A percentile compares a stretch with the other conserved stretches of the same genome.
Conservation (phyloP, 64 coral and sea anemone species). For the Actinia equina region DNA sequence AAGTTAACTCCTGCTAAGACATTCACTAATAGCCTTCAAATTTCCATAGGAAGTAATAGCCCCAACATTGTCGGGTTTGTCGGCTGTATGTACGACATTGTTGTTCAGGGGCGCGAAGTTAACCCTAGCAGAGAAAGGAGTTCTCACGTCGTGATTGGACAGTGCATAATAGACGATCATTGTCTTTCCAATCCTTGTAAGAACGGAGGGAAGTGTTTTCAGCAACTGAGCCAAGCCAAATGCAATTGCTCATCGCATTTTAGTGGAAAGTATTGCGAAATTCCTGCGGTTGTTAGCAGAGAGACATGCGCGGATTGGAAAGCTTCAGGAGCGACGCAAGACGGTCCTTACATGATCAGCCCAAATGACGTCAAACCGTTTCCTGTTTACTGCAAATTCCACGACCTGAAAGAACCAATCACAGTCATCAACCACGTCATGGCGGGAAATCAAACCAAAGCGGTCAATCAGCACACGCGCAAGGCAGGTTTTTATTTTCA, state of each 20-base stretch:
- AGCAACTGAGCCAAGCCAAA: background rate
- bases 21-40: conserved; percentile 49
- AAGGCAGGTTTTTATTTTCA: conserved; percentile 52
- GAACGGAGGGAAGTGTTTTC: conserved; percentile 63
- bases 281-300: conserved; percentile 49
- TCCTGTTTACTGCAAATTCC: conserved; percentile 64
- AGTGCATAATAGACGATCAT: conserved; percentile 40
- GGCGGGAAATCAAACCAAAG: conserved; percentile 25
- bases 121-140: conserved; percentile 13
- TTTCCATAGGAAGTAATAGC: conserved; percentile 41
- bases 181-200: conserved; percentile 81
- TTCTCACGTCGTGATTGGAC: conserved; percentile 2
- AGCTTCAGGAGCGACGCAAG: conserved; percentile 31
- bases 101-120: conserved; percentile 39
- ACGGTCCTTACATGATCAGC: conserved; percentile 58
- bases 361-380: conserved; percentile 51
- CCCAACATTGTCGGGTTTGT: conserved; percentile 40
- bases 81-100: conserved; percentile 73
- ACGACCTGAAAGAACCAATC: conserved; percentile 43
- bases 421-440: conserved; percentile 61
- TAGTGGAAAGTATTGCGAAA: conserved; percentile 49
- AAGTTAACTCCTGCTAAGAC: background rate
- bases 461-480: background rate
- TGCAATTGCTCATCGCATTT: conserved; percentile 63
- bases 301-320: conserved; percentile 79